Evolutionary conservation across 2,888 invertebrate species (phyloP).

Genomic region (Strigamia maritima): DNA sequence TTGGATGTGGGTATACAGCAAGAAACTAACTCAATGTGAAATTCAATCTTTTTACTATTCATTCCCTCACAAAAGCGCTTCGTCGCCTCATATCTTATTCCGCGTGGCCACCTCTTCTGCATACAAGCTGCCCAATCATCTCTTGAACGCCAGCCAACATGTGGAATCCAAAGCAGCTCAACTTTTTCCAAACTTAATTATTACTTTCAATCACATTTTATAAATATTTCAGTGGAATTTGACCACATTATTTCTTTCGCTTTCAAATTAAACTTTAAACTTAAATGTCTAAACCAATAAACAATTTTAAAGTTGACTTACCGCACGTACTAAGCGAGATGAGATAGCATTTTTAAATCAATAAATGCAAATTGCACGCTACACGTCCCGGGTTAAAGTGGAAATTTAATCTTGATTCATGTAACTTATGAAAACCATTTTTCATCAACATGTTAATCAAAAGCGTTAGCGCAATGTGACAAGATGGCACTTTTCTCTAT

Average conservation of each 20-base stretch:
- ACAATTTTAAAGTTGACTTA: constrained; percentile 4
- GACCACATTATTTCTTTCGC: not conserved
- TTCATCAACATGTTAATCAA: constrained; percentile 17
- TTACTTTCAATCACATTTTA: not conserved
- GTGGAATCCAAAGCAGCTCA: not conserved
- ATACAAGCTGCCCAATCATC: constrained; percentile 29
- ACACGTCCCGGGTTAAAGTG: not conserved
- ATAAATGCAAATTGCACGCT: constrained; percentile 1
- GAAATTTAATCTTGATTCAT: constrained; percentile 6
- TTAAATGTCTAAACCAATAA: not conserved
- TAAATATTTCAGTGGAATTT: not conserved
- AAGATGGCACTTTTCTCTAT: not conserved
- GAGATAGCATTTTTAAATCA: not conserved
- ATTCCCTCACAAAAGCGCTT: constrained; percentile 7
- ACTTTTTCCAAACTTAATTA: not conserved
- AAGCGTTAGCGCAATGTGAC: not conserved
- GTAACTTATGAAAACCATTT: constrained; percentile 5
- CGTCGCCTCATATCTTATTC: constrained; percentile 1
- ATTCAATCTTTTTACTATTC: constrained; percentile 29
- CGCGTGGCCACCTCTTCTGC: constrained; percentile 9
- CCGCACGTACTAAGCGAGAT: not conserved
- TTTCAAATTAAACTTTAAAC: not conserved
- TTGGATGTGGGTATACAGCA: not conserved
- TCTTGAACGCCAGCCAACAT: not conserved
- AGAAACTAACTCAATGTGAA: constrained; percentile 1